phyloP scores from a whole-genome alignment of 2,797 vertebrate genomes.

The Ficedula albicollis region DNA sequence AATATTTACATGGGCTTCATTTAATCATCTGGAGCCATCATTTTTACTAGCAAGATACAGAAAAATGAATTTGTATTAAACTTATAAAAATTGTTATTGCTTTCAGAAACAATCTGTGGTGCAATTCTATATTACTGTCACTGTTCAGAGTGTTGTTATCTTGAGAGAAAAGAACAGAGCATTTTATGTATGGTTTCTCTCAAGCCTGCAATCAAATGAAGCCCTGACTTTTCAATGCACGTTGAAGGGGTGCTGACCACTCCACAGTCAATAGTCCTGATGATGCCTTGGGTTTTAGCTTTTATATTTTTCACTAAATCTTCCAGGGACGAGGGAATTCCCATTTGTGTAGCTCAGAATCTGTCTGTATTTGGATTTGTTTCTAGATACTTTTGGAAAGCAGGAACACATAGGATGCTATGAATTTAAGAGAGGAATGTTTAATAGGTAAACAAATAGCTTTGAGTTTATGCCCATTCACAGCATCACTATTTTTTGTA shows the following conservation, averaged over 20 bases:
- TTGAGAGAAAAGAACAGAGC: background rate
- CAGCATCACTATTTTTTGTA: background rate
- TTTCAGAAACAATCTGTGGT: background rate
- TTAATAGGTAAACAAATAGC: background rate
- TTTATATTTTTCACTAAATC: background rate
- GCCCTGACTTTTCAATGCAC: background rate
- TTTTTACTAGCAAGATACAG: background rate
- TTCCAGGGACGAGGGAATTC: background rate
- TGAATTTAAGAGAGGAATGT: background rate
- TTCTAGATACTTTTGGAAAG: background rate
- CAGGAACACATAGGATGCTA: background rate
- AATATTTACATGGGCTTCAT: background rate
- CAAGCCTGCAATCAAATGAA: background rate
- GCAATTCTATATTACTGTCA: background rate
- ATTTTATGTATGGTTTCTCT: background rate
- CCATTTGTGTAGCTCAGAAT: background rate
- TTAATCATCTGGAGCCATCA: background rate
- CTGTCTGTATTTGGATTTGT: background rate
- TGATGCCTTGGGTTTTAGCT: too few relatives aligned
- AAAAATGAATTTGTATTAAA: background rate
- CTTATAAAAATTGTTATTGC: background rate
- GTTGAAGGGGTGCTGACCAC: background rate
- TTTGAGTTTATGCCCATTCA: background rate
- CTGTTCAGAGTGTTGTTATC: background rate
- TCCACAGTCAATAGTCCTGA: background rate